Conservation (phyloP, 2,113 vertebrate species). For the Urocitellus parryii region DNA sequence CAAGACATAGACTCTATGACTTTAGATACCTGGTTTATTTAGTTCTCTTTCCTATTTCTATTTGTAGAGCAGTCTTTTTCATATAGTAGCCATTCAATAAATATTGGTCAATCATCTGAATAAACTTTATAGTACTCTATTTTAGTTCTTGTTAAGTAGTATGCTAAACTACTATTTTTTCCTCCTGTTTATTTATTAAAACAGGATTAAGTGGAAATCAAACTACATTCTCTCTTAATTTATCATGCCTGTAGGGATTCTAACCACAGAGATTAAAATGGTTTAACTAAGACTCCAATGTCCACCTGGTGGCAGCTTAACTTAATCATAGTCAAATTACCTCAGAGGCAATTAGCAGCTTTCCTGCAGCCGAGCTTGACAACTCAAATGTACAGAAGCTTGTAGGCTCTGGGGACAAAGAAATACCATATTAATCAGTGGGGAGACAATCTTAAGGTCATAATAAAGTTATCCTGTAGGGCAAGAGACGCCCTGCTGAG, state of each 20-base stretch:
- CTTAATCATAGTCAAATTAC: conserved; percentile 69
- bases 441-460: conserved; percentile 1
- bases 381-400: background rate
- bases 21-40: background rate
- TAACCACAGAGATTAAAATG: conserved; percentile 60
- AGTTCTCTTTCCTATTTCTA: background rate
- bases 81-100: conserved; percentile 7
- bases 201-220: conserved; percentile 55
- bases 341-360: conserved; percentile 63
- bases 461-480: conserved; percentile 36
- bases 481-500: background rate
- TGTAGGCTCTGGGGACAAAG: conserved; percentile 11
- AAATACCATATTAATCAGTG: background rate
- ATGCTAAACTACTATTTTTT: background rate
- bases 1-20: background rate
- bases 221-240: conserved; percentile 19
- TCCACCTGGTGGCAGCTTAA: conserved; percentile 71
- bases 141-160: conserved; percentile 52
- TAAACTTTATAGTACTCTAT: background rate
- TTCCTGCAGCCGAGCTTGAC: conserved; percentile 44
- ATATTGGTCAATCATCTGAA: background rate
- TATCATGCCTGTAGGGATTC: conserved; percentile 49
- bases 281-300: conserved; percentile 51
- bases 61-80: conserved; percentile 18
- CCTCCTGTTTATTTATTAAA: conserved; percentile 52